A percentile compares a stretch with the other conserved stretches of the same genome.
phyloP scores from a whole-genome alignment of 2,888 invertebrate species.

The Dolichopus griseipennis region DNA sequence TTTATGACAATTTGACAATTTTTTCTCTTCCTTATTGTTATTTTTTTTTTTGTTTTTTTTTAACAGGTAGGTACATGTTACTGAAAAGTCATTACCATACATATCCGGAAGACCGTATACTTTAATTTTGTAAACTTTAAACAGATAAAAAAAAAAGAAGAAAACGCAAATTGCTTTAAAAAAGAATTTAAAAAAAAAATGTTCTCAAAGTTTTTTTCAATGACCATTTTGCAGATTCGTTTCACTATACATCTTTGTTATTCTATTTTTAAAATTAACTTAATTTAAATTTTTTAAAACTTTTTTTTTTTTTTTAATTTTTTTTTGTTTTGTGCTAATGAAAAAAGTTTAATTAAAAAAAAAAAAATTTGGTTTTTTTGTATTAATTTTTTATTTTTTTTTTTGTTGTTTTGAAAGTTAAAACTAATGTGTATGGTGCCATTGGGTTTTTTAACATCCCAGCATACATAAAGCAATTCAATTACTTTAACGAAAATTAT shows the following conservation, averaged over 20 bases:
- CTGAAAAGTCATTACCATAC: too few relatives aligned
- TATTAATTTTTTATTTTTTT: neutral
- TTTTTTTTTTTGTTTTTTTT: too few relatives aligned
- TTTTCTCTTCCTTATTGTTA: too few relatives aligned
- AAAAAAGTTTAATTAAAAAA: slow-evolving; percentile 2
- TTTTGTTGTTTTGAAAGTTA: neutral
- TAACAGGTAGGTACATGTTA: too few relatives aligned
- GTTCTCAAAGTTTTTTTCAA: too few relatives aligned
- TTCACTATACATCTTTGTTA: neutral
- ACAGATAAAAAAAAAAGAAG: too few relatives aligned
- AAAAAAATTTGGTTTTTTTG: neutral
- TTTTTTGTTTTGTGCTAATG: neutral
- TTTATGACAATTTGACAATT: too few relatives aligned
- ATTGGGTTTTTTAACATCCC: neutral
- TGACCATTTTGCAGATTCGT: too few relatives aligned
- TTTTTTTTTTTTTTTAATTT: neutral
- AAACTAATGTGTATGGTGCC: neutral
- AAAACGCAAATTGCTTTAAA: too few relatives aligned
- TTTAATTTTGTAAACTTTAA: too few relatives aligned
- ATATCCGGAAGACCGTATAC: too few relatives aligned
- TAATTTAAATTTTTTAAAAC: neutral
- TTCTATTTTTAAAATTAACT: neutral
- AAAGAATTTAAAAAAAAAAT: too few relatives aligned
- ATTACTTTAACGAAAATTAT: neutral
- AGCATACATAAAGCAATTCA: neutral